phyloP scores from a whole-genome alignment of 2,797 vertebrate genomes.

The Crotalus adamanteus region DNA sequence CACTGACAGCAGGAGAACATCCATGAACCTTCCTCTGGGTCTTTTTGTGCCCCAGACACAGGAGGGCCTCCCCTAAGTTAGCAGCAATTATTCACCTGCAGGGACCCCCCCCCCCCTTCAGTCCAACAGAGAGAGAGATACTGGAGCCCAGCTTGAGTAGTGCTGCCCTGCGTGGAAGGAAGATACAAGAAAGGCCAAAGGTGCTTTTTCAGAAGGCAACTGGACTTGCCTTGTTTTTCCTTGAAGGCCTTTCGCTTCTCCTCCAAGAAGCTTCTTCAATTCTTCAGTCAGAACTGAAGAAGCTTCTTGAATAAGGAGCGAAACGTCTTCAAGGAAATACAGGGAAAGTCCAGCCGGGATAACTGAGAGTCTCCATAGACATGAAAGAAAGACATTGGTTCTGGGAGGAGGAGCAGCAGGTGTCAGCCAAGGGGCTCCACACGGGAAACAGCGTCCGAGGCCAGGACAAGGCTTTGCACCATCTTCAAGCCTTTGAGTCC shows the following conservation, averaged over 20 bases:
- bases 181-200: not conserved
- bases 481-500: not conserved
- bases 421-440: not conserved
- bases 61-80: not conserved
- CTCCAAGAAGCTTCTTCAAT: not conserved
- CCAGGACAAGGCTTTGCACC: not conserved
- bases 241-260: not conserved
- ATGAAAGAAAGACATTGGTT: not conserved
- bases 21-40: not conserved
- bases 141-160: not conserved
- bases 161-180: not conserved
- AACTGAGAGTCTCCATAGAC: not conserved
- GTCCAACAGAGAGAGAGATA: not conserved
- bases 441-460: not conserved
- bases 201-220: not conserved
- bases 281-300: not conserved
- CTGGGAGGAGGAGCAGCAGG: not conserved
- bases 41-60: not conserved
- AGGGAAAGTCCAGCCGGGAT: not conserved
- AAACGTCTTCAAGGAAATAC: not conserved
- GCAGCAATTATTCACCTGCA: not conserved
- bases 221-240: not conserved
- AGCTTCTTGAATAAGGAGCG: not conserved
- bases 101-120: not conserved
- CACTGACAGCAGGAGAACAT: not conserved